phyloP scores from a whole-genome alignment of 1,140 invertebrate species.

The Drosophila tropicalis region DNA sequence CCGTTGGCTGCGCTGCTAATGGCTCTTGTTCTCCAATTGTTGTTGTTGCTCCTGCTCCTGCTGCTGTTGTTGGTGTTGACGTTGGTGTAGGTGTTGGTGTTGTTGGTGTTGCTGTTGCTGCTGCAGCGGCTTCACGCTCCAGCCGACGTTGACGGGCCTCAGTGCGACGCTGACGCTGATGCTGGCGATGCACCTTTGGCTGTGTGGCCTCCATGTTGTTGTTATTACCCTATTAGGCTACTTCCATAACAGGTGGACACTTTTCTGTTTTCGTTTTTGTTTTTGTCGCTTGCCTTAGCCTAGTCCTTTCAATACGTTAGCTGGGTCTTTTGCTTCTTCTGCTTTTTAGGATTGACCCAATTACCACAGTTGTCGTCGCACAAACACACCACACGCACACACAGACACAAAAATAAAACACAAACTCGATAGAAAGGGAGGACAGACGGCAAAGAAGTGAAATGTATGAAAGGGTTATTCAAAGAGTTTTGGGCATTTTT shows the following conservation, averaged over 20 bases:
- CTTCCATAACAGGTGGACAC: slow-evolving; percentile 72
- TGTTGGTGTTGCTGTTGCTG: slow-evolving; percentile 24
- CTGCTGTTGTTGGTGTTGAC: slow-evolving; percentile 35
- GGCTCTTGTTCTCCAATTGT: slow-evolving; percentile 13
- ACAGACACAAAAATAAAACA: slow-evolving; percentile 22
- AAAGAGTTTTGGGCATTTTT: slow-evolving; percentile 42
- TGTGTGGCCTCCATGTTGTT: slow-evolving; percentile 62
- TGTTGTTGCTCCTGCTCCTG: slow-evolving; percentile 21
- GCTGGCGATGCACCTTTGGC: slow-evolving; percentile 81
- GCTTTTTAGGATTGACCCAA: slow-evolving; percentile 63
- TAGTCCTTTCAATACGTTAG: slow-evolving; percentile 31
- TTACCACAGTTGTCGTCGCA: slow-evolving; percentile 40
- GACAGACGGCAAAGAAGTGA: background rate
- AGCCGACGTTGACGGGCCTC: slow-evolving; percentile 70
- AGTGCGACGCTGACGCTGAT: slow-evolving; percentile 74
- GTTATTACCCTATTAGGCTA: slow-evolving; percentile 27
- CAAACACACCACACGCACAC: slow-evolving; percentile 23
- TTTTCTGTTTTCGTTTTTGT: slow-evolving; percentile 2
- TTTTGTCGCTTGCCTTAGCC: slow-evolving; percentile 14
- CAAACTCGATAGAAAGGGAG: slow-evolving; percentile 14
- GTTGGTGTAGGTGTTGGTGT: slow-evolving; percentile 33
- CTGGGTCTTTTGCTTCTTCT: slow-evolving; percentile 32
- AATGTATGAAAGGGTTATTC: background rate
- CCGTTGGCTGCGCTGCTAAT: slow-evolving; percentile 31
- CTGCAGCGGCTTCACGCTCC: slow-evolving; percentile 65